Conservation (phyloP, 1,140 invertebrate species). For the Eupristina koningsbergeri region DNA sequence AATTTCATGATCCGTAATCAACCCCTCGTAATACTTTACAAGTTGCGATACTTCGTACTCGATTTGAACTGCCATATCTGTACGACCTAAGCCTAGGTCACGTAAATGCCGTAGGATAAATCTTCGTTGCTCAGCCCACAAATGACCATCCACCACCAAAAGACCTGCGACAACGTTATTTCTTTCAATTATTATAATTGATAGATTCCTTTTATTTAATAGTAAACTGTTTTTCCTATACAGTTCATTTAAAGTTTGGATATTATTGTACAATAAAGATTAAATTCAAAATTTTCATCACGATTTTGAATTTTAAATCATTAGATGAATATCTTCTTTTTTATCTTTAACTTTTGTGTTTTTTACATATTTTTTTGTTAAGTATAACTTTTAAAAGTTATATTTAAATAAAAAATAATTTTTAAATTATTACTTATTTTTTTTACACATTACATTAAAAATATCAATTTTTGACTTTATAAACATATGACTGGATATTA, state of each 20-base stretch:
- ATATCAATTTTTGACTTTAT: not conserved
- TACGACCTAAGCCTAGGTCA: constrained; percentile 87
- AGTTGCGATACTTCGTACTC: constrained; percentile 79
- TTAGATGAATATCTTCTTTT: too few species aligned
- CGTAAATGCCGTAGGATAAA: constrained; percentile 85
- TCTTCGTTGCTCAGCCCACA: constrained; percentile 88
- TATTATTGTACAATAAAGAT: not conserved
- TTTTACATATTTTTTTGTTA: too few species aligned
- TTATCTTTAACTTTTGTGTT: not conserved
- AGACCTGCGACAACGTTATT: constrained; percentile 67
- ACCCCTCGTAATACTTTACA: constrained; percentile 73
- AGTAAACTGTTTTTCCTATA: not conserved
- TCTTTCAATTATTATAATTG: not conserved
- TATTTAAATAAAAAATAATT: not conserved
- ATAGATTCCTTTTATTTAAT: not conserved
- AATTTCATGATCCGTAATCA: not conserved
- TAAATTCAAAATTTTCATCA: too few species aligned
- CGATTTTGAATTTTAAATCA: too few species aligned
- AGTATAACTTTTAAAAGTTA: not conserved
- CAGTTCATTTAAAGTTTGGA: not conserved
- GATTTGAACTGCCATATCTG: constrained; percentile 81
- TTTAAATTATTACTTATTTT: not conserved
- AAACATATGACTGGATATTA: too few species aligned
- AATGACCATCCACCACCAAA: constrained; percentile 81
- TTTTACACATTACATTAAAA: not conserved